These are phyloP conservation scores for Isaurus tuberculatus DNA, from an alignment of 92 coral and sea anemone genomes.

Conservation along the genomic window DNA sequence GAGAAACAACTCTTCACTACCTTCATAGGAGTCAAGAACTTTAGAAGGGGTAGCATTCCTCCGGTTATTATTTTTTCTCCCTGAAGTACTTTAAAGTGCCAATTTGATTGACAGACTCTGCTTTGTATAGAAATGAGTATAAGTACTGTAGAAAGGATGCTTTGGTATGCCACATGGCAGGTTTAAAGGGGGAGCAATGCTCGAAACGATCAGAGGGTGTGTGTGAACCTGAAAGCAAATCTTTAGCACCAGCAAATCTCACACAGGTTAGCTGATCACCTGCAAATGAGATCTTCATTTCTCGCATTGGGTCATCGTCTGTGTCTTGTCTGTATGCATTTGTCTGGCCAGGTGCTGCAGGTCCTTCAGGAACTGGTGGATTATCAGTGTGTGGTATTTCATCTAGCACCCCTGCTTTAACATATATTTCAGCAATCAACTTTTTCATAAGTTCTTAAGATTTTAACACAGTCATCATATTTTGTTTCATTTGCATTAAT, in stretches of 20 bases:
- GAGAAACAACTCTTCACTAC: conserved; percentile 80
- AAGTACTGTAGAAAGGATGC: conserved; percentile 68
- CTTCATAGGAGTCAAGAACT: conserved; percentile 76
- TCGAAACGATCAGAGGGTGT: conserved; percentile 80
- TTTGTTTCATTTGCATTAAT: conserved; percentile 70
- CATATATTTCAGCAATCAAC: conserved; percentile 70
- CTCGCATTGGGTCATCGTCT: conserved; percentile 59
- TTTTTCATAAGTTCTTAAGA: conserved; percentile 58
- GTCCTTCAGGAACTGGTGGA: conserved; percentile 60
- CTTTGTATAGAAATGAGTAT: conserved; percentile 74
- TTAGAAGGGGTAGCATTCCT: conserved; percentile 77
- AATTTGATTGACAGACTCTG: conserved; percentile 76
- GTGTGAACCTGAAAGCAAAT: conserved; percentile 71
- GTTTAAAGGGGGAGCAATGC: conserved; percentile 69
- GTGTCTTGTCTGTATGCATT: conserved; percentile 60
- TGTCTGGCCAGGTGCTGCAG: conserved; percentile 68
- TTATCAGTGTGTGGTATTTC: conserved; percentile 53
- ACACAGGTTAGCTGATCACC: conserved; percentile 62
- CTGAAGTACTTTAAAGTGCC: conserved; percentile 79
- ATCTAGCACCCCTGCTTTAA: conserved; percentile 63
- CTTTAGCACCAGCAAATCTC: conserved; percentile 70
- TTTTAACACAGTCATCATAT: conserved; percentile 67
- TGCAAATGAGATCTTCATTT: conserved; percentile 59
- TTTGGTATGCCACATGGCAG: conserved; percentile 77
- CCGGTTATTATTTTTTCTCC: conserved; percentile 75